These are phyloP conservation scores for Anarrhichthys ocellatus DNA, from an alignment of 2,113 vertebrate species.

Conservation along the genomic window DNA sequence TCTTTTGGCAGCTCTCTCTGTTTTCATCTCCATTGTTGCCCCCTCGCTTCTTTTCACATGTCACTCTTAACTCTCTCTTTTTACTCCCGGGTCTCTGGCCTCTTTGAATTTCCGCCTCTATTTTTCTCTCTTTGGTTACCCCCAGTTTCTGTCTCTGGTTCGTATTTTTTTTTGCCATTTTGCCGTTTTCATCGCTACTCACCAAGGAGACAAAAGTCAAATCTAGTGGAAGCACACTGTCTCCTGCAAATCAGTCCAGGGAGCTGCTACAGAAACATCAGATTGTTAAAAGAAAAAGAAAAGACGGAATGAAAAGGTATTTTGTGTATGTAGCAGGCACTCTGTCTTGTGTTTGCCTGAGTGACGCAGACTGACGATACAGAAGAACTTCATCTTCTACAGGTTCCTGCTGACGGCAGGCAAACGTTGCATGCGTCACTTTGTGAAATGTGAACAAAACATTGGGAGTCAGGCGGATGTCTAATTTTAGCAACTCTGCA, in stretches of 20 bases:
- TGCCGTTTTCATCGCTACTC: neutral
- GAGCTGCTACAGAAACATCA: neutral
- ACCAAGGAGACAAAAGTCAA: neutral
- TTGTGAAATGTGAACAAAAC: neutral
- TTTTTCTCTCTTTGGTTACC: neutral
- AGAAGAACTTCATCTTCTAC: neutral
- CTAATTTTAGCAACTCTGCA: slow-evolving; percentile 8
- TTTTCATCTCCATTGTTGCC: neutral
- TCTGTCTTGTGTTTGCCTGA: neutral
- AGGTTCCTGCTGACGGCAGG: neutral
- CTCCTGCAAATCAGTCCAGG: neutral
- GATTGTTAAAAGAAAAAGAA: neutral
- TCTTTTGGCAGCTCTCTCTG: slow-evolving; percentile 25
- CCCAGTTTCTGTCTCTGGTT: neutral
- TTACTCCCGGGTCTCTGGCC: neutral
- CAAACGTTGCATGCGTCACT: neutral
- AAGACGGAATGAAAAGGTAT: neutral
- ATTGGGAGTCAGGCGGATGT: neutral
- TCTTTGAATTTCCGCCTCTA: neutral
- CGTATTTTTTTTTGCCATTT: neutral
- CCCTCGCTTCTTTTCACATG: slow-evolving; percentile 8
- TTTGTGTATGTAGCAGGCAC: neutral
- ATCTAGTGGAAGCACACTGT: too few relatives aligned
- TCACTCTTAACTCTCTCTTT: neutral
- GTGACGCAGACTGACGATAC: neutral